These are phyloP conservation scores for Rhea pennata DNA, from an alignment of 2,113 vertebrate genomes.

Conservation along the genomic window DNA sequence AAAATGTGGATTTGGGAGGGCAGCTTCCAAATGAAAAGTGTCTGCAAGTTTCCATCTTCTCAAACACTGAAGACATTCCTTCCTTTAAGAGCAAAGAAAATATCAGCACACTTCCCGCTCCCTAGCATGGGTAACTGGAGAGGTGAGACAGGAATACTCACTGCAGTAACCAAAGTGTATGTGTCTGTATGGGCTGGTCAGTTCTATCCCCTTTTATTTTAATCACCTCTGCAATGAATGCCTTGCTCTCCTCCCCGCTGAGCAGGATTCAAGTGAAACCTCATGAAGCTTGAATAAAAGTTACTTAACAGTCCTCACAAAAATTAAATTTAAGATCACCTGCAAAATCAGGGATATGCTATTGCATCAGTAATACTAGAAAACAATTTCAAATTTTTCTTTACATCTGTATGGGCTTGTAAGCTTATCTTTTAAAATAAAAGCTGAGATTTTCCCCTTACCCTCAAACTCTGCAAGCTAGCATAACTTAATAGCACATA, in stretches of 20 bases:
- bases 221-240: neutral
- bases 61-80: neutral
- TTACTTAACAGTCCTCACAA: neutral
- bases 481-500: neutral
- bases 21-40: neutral
- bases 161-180: neutral
- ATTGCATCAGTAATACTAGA: neutral
- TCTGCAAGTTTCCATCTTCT: neutral
- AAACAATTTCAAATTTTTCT: neutral
- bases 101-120: neutral
- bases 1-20: neutral
- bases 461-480: neutral
- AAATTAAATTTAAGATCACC: neutral
- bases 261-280: neutral
- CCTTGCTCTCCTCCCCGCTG: neutral
- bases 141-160: neutral
- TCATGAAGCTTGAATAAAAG: neutral
- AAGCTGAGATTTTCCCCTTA: neutral
- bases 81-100: neutral
- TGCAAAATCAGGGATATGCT: neutral
- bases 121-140: neutral
- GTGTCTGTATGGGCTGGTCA: neutral
- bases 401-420: neutral
- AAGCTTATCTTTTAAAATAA: neutral
- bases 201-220: neutral